Evolutionary conservation across 64 coral and sea anemone species (phyloP).

Genomic region (Orbicella faveolata): DNA sequence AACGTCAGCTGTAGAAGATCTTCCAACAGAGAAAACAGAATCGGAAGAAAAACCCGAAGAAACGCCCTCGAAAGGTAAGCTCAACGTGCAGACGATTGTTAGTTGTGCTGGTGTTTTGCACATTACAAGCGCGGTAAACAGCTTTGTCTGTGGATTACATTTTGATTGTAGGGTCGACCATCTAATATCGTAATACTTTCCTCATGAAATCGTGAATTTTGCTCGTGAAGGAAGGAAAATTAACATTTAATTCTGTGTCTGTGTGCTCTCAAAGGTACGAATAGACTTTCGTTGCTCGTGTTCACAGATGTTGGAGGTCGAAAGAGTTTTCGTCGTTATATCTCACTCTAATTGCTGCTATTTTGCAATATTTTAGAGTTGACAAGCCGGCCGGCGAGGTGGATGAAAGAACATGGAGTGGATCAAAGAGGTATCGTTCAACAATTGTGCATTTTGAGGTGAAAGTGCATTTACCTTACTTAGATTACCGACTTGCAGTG

Average conservation of each 20-base stretch:
- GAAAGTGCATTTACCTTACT: not conserved
- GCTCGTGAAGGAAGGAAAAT: not conserved
- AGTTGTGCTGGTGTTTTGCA: not conserved
- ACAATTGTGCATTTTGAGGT: slow-evolving; percentile 11
- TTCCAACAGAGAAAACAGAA: slow-evolving; percentile 38
- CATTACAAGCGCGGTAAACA: not conserved
- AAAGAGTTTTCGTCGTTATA: not conserved
- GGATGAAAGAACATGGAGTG: slow-evolving; percentile 83
- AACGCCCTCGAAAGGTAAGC: slow-evolving; percentile 31
- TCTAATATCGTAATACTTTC: not conserved
- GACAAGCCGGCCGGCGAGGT: slow-evolving; percentile 80
- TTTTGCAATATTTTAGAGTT: slow-evolving; percentile 69
- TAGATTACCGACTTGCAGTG: not conserved
- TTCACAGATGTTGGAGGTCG: too few species aligned
- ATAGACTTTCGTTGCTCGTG: too few species aligned
- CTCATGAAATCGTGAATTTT: not conserved
- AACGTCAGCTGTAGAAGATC: slow-evolving; percentile 58
- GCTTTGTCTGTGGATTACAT: not conserved
- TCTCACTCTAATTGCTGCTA: not conserved
- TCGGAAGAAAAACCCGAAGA: slow-evolving; percentile 46
- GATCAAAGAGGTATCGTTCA: slow-evolving; percentile 76
- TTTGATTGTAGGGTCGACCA: not conserved
- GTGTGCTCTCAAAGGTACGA: too few species aligned
- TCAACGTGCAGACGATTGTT: not conserved
- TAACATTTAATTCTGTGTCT: not conserved